Evolutionary conservation across 2,797 vertebrate species (phyloP).

Genomic region (Chanos chanos): DNA sequence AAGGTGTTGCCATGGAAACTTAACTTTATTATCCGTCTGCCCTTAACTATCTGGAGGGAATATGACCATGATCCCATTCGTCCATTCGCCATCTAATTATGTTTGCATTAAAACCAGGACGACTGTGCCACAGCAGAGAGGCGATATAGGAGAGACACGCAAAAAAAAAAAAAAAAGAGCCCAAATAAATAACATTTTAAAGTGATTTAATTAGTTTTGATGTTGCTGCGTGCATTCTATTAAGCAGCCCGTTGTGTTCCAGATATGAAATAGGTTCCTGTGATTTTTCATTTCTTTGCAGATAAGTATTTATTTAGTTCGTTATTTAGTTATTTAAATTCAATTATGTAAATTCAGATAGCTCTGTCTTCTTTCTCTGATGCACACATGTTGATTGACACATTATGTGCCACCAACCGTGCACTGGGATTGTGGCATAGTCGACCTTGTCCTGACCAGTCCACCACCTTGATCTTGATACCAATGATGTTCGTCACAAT

Average conservation of each 20-base stretch:
- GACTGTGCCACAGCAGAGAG: neutral
- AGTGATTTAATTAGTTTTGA: constrained; percentile 26
- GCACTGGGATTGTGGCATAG: no score
- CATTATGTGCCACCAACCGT: no score
- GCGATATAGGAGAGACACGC: neutral
- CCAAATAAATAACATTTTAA: constrained; percentile 13
- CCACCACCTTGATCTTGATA: no score
- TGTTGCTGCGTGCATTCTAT: constrained; percentile 37
- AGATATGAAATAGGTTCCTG: neutral
- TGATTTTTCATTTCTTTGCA: constrained; percentile 18
- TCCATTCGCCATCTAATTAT: constrained; percentile 57
- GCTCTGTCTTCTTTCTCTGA: constrained; percentile 14
- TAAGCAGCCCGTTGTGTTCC: constrained; percentile 35
- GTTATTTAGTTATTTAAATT: constrained; percentile 44
- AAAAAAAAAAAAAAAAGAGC: neutral
- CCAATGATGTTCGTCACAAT: no score
- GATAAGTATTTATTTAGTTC: constrained; percentile 44
- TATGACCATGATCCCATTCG: constrained; percentile 46
- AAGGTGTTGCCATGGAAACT: constrained; percentile 68
- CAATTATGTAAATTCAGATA: neutral
- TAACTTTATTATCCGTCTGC: constrained; percentile 64
- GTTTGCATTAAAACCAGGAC: constrained; percentile 53
- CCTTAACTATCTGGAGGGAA: constrained; percentile 60
- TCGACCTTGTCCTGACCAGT: no score
- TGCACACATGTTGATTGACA: no score